Percentiles rank a stretch among this genome's conserved stretches.
phyloP scores from a whole-genome alignment of 2,797 vertebrate genomes.

The Toxotes lorentzi region DNA sequence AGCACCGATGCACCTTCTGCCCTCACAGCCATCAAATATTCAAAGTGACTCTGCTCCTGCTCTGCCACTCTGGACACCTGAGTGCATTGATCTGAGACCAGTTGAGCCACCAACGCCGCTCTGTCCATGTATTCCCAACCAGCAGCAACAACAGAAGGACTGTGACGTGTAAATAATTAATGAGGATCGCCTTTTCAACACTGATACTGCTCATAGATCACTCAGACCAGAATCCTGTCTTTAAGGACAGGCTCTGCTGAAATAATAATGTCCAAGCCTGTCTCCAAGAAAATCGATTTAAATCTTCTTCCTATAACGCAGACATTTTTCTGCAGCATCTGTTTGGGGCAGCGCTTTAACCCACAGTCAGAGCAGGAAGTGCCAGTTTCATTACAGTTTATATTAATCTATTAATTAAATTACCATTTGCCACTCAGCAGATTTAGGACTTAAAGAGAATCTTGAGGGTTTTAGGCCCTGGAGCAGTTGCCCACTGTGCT shows the following conservation, averaged over 20 bases:
- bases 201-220: slow-evolving; percentile 17
- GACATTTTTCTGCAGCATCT: not conserved
- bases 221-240: not conserved
- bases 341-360: not conserved
- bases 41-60: slow-evolving; percentile 44
- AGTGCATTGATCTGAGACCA: slow-evolving; percentile 55
- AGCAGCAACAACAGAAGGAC: slow-evolving; percentile 39
- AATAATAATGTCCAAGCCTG: slow-evolving; percentile 8
- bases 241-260: not conserved
- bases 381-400: not conserved
- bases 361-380: not conserved
- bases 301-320: not conserved
- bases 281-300: not conserved
- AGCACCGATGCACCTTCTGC: slow-evolving; percentile 28
- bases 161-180: slow-evolving; percentile 54
- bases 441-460: not conserved
- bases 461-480: not conserved
- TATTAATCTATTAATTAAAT: not conserved
- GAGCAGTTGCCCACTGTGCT: not conserved
- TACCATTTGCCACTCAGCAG: not conserved
- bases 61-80: slow-evolving; percentile 37
- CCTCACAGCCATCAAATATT: slow-evolving; percentile 66
- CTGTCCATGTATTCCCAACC: slow-evolving; percentile 34
- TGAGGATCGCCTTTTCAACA: slow-evolving; percentile 34
- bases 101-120: slow-evolving; percentile 30